Conservation (phyloP, 2,113 vertebrate genomes). For the Nibea albiflora region DNA sequence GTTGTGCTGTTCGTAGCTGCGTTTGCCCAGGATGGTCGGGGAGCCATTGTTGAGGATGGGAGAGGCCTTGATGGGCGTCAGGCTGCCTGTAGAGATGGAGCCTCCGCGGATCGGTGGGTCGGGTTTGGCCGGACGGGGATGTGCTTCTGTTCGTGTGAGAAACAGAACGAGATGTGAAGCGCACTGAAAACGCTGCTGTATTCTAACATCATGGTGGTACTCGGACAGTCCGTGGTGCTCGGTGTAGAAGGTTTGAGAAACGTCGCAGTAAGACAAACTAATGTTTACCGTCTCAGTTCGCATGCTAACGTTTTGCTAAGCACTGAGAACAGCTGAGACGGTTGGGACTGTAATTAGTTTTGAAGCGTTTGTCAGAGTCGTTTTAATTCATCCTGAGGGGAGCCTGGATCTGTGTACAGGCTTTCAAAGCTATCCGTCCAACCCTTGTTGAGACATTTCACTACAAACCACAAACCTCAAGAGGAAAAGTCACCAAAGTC, state of each 20-base stretch:
- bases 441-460: not conserved
- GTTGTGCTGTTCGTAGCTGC: constrained; percentile 97
- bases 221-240: too few species aligned
- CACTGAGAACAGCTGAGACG: too few species aligned
- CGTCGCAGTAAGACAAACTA: too few species aligned
- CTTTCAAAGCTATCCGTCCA: too few species aligned
- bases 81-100: constrained; percentile 87
- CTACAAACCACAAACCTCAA: not conserved
- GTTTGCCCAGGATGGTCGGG: constrained; percentile 96
- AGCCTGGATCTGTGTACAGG: too few species aligned
- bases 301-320: too few species aligned
- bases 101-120: constrained; percentile 85
- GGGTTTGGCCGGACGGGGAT: constrained; percentile 90
- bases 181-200: not conserved
- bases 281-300: too few species aligned
- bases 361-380: too few species aligned
- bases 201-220: too few species aligned
- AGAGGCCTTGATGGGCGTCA: constrained; percentile 91
- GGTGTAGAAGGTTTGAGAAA: too few species aligned
- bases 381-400: too few species aligned
- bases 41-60: constrained; percentile 98
- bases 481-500: not conserved
- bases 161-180: not conserved
- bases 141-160: constrained; percentile 88
- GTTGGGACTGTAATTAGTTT: too few species aligned